Evolutionary conservation across 2,888 invertebrate genomes (phyloP).

Genomic region (Nasonia oneida): DNA sequence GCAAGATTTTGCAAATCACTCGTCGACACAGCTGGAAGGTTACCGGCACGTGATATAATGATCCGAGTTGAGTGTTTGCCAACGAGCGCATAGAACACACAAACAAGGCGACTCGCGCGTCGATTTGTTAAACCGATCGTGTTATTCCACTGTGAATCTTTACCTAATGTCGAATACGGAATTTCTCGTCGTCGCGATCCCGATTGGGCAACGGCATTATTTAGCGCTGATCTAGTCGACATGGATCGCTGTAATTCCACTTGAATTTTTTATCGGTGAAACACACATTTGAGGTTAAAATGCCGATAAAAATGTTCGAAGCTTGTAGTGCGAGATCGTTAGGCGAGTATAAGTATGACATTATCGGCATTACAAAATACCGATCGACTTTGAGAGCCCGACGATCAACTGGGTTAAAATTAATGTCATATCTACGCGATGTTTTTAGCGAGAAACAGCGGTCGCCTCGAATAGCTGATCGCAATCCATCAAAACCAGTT

Average conservation of each 20-base stretch:
- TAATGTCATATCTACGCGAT: slow-evolving; percentile 32
- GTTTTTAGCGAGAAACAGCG: slow-evolving; percentile 27
- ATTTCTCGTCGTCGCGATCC: neutral
- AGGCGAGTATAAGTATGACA: slow-evolving; percentile 45
- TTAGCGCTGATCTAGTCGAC: neutral
- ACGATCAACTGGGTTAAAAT: slow-evolving; percentile 53
- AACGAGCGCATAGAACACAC: neutral
- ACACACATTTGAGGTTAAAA: slow-evolving; percentile 6
- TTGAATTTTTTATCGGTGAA: neutral
- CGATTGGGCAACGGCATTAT: neutral
- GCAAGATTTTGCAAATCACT: slow-evolving; percentile 7
- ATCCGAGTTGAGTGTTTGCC: neutral
- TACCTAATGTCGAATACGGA: neutral
- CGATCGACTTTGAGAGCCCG: slow-evolving; percentile 10
- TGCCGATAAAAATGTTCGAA: slow-evolving; percentile 30
- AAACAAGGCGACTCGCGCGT: neutral
- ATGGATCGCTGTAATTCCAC: neutral
- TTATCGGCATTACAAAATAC: slow-evolving; percentile 54
- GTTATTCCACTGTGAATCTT: neutral
- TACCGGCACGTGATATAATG: neutral
- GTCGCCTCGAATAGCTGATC: neutral
- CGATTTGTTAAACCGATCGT: slow-evolving; percentile 14
- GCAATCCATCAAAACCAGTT: slow-evolving; percentile 48
- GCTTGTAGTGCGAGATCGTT: slow-evolving; percentile 43
- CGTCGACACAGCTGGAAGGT: neutral